Evolutionary conservation across 1,140 invertebrate species (phyloP).

Genomic region (Drosophila setifemur): DNA sequence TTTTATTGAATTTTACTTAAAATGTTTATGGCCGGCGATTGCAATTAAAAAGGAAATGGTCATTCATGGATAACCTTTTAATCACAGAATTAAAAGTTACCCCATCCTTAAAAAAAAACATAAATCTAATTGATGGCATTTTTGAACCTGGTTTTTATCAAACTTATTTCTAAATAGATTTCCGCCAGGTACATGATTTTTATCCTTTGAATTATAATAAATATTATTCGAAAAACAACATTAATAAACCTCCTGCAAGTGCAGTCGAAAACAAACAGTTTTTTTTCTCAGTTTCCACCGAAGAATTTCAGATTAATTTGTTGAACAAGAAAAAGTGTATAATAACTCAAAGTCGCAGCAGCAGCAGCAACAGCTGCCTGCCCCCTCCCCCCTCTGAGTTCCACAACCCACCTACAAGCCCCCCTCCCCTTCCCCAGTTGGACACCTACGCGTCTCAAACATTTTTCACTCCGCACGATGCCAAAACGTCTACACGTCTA

Average conservation of each 20-base stretch:
- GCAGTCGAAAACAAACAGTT: slow-evolving; percentile 6
- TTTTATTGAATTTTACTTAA: background rate
- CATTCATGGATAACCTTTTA: too few species aligned
- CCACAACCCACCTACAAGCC: background rate
- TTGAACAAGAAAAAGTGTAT: slow-evolving; percentile 50
- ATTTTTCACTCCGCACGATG: slow-evolving; percentile 56
- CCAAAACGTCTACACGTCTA: slow-evolving; percentile 61
- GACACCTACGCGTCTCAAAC: slow-evolving; percentile 50
- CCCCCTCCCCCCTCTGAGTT: background rate
- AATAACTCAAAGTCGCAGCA: slow-evolving; percentile 48
- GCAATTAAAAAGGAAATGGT: too few species aligned
- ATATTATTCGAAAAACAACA: too few species aligned
- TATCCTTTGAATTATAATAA: too few species aligned
- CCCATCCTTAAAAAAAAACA: too few species aligned
- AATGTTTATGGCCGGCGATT: too few species aligned
- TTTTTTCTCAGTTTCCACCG: slow-evolving; percentile 18
- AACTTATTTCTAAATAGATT: too few species aligned
- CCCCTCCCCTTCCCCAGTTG: background rate
- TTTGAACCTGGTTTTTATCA: too few species aligned
- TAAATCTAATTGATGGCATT: too few species aligned
- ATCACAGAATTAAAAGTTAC: too few species aligned
- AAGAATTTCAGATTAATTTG: slow-evolving; percentile 56
- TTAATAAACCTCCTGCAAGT: too few species aligned
- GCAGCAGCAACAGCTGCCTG: slow-evolving; percentile 15
- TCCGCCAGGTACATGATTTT: too few species aligned